Evolutionary conservation across 2,797 vertebrate genomes (phyloP).

Genomic region (Nasua narica): DNA sequence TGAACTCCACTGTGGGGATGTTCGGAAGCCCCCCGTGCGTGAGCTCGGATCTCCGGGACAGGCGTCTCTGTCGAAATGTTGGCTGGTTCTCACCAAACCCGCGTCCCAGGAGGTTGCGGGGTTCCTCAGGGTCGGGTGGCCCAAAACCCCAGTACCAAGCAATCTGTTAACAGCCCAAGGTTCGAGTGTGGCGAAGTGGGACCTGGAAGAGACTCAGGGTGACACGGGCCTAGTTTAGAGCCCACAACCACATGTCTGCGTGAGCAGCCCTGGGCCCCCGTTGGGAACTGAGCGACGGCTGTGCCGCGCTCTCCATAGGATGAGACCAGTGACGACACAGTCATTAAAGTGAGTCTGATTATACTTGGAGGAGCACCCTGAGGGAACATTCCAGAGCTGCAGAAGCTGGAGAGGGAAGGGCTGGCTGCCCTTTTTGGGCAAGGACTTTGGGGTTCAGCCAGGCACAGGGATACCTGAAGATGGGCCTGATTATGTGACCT

Average conservation of each 20-base stretch:
- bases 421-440: neutral
- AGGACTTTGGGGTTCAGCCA: neutral
- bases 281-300: neutral
- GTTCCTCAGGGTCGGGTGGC: neutral
- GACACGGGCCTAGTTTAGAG: neutral
- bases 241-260: neutral
- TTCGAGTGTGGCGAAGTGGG: neutral
- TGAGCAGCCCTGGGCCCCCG: neutral
- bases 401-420: neutral
- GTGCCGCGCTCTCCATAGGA: neutral
- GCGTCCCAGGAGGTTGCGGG: neutral
- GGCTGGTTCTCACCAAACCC: neutral
- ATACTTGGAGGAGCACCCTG: neutral
- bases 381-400: neutral
- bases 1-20: neutral
- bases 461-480: neutral
- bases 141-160: neutral
- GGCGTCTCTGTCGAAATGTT: neutral
- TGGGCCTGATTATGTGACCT: neutral
- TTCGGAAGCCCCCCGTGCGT: fast-evolving
- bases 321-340: neutral
- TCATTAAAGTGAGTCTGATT: neutral
- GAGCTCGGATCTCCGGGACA: neutral
- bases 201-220: neutral
- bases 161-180: neutral